Percentiles rank a stretch among this genome's conserved stretches.
Conservation (phyloP, 2,888 invertebrate species). For the Diplazon laetatorius region DNA sequence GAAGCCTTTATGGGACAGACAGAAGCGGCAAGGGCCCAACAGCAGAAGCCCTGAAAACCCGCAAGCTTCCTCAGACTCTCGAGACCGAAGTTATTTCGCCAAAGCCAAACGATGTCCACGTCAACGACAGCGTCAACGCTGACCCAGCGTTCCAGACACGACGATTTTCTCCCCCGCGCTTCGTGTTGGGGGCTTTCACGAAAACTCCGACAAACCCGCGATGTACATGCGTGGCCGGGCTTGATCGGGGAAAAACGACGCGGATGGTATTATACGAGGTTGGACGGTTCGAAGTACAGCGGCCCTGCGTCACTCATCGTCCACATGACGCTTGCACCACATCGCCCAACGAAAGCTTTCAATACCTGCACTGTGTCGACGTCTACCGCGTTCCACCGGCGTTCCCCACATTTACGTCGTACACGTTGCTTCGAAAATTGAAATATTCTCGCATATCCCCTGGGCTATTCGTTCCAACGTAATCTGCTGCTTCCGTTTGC, state of each 20-base stretch:
- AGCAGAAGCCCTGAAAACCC: conserved; percentile 4
- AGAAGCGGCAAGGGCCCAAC: conserved; percentile 10
- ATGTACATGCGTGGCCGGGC: neutral
- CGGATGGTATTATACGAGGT: neutral
- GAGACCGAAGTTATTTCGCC: conserved; percentile 17
- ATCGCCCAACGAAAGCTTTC: conserved; percentile 14
- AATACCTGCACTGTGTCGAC: neutral
- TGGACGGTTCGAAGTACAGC: neutral
- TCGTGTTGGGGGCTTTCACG: neutral
- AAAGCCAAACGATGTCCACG: neutral
- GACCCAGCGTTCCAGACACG: neutral
- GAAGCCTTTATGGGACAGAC: conserved; percentile 16
- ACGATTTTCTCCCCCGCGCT: neutral
- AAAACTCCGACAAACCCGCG: neutral
- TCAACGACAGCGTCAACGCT: neutral
- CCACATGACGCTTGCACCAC: neutral
- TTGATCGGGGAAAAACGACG: neutral
- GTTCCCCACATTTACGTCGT: conserved; percentile 2
- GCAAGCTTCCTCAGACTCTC: neutral
- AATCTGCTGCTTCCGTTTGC: conserved; percentile 62
- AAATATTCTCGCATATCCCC: conserved; percentile 60
- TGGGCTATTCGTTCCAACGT: conserved; percentile 54
- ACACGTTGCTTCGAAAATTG: conserved; percentile 56
- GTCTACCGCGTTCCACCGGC: conserved; percentile 6
- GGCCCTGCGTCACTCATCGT: conserved; percentile 10